Evolutionary conservation across 2,113 vertebrate genomes (phyloP).

Genomic region (Campylorhamphus procurvoides): DNA sequence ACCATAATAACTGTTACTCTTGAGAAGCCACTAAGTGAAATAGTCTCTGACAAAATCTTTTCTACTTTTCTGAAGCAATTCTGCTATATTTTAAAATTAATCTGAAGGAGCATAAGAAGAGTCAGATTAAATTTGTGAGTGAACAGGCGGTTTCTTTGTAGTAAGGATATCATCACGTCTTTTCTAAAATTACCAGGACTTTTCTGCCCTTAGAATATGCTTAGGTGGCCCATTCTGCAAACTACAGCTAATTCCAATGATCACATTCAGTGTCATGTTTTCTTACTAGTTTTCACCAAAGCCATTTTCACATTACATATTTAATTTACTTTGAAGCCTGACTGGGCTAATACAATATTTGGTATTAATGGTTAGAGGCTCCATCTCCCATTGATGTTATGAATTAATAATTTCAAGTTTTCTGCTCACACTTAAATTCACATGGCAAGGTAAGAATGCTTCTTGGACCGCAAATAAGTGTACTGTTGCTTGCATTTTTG

Average conservation of each 20-base stretch:
- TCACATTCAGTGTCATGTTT: not conserved
- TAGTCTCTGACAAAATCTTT: not conserved
- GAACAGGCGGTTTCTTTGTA: not conserved
- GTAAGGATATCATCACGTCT: not conserved
- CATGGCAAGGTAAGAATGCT: not conserved
- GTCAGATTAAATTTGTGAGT: not conserved
- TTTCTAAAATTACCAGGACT: not conserved
- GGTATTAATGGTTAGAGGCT: slow-evolving; percentile 20
- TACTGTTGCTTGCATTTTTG: not conserved
- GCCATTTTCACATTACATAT: not conserved
- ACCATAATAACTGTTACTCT: not conserved
- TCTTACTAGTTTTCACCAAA: slow-evolving; percentile 12
- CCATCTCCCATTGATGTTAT: not conserved
- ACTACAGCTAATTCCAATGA: not conserved
- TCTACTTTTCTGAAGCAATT: not conserved
- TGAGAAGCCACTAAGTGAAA: slow-evolving; percentile 1
- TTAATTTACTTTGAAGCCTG: slow-evolving; percentile 18
- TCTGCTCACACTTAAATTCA: not conserved
- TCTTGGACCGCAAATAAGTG: not conserved
- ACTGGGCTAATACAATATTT: not conserved
- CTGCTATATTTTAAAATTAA: not conserved
- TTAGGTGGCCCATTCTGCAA: not conserved
- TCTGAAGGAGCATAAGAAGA: not conserved
- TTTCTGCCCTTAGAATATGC: not conserved
- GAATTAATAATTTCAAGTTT: slow-evolving; percentile 30